Conservation (phyloP, 2,888 invertebrate species). For the Agrilus biguttatus region DNA sequence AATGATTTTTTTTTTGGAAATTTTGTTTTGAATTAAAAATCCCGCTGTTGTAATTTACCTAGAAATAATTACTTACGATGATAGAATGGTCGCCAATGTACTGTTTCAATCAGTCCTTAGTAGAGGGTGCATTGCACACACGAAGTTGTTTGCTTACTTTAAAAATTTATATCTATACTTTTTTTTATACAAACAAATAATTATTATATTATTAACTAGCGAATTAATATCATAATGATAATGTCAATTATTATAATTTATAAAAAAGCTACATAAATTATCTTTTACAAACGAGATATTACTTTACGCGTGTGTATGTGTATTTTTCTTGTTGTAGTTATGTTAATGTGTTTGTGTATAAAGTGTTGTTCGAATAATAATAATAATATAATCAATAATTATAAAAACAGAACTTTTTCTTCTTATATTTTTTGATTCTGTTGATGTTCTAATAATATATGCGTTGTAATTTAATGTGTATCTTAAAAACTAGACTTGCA, state of each 20-base stretch:
- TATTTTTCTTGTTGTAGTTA: slow-evolving; percentile 10
- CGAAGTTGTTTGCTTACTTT: slow-evolving; percentile 30
- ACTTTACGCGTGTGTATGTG: slow-evolving; percentile 14
- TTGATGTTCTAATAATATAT: not conserved
- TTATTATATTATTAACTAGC: slow-evolving; percentile 23
- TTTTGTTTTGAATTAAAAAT: too few species aligned
- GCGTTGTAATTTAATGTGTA: not conserved
- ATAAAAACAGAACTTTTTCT: slow-evolving; percentile 1
- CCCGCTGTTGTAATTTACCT: too few species aligned
- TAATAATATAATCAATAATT: slow-evolving; percentile 8
- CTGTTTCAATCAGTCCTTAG: not conserved
- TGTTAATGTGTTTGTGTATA: slow-evolving; percentile 17
- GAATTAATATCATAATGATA: slow-evolving; percentile 18
- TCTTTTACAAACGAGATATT: slow-evolving; percentile 1
- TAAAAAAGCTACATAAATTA: slow-evolving; percentile 24
- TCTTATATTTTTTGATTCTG: not conserved
- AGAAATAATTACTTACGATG: not conserved
- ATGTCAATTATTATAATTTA: slow-evolving; percentile 20
- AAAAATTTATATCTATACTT: slow-evolving; percentile 31
- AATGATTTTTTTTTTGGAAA: too few species aligned
- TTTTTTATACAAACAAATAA: slow-evolving; percentile 33
- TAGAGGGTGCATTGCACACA: not conserved
- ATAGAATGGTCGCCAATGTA: not conserved
- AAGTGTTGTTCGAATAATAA: slow-evolving; percentile 14
- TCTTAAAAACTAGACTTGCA: slow-evolving; percentile 22